A percentile compares a stretch with the other conserved stretches of the same genome.
phyloP scores from a whole-genome alignment of 2,888 invertebrate genomes.

The Apotomis turbidana region DNA sequence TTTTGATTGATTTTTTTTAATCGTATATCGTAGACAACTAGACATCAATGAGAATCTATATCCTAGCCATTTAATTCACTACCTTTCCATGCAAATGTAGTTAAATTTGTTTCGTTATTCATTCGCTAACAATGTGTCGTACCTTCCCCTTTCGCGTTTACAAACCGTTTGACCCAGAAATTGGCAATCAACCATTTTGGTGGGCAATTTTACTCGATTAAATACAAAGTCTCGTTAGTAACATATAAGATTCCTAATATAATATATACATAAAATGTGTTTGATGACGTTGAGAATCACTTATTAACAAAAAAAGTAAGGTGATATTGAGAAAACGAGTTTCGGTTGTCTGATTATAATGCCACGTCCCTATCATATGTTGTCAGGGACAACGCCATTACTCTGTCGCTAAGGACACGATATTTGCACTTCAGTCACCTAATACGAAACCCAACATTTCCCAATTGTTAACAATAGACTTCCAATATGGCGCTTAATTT shows the following conservation, averaged over 20 bases:
- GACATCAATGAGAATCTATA: not conserved
- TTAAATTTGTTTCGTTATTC: not conserved
- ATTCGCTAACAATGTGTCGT: not conserved
- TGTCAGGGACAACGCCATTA: not conserved
- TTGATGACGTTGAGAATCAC: not conserved
- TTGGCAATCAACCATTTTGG: not conserved
- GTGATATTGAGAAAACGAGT: constrained; percentile 22
- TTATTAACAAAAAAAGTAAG: constrained; percentile 6
- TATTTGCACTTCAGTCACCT: not conserved
- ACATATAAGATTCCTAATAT: not conserved
- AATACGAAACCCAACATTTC: constrained; percentile 6
- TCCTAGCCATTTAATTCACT: not conserved
- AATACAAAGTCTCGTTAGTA: not conserved
- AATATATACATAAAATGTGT: not conserved
- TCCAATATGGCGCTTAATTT: constrained; percentile 27
- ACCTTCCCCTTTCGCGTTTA: not conserved
- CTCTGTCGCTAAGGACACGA: constrained; percentile 10
- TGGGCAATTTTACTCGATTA: not conserved
- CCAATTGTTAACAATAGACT: constrained; percentile 28
- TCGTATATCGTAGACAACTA: not conserved
- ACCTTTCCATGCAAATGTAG: not conserved
- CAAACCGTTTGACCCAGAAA: not conserved
- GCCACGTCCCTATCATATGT: not conserved
- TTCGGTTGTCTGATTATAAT: not conserved
- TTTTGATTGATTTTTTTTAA: too few relatives aligned